Percentiles rank a stretch among this genome's conserved stretches.
Conservation (phyloP, 2,888 invertebrate species). For the Drosophila longiperda region DNA sequence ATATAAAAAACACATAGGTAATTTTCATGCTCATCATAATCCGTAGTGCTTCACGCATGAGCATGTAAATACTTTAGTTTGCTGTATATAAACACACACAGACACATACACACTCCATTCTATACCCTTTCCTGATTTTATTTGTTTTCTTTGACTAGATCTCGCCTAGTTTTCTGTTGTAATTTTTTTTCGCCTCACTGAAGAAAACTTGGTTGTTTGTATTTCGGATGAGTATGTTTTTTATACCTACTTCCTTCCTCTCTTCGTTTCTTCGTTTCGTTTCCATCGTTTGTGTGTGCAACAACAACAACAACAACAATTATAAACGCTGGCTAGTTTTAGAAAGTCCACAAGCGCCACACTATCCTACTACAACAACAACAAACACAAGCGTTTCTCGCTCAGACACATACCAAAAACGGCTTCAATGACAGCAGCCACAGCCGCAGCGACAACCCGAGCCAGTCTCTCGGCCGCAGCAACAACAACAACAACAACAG, state of each 20-base stretch:
- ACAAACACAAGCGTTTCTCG: constrained; percentile 80
- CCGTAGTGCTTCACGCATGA: constrained; percentile 39
- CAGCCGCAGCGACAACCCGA: constrained; percentile 45
- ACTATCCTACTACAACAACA: constrained; percentile 76
- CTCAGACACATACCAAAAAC: constrained; percentile 81
- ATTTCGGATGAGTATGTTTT: background rate
- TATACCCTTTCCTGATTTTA: constrained; percentile 2
- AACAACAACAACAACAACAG: constrained; percentile 20
- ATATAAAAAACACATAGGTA: background rate
- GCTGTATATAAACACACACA: background rate
- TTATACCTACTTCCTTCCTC: background rate
- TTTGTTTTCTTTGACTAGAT: constrained; percentile 1
- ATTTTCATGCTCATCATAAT: constrained; percentile 6
- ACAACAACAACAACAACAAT: constrained; percentile 15
- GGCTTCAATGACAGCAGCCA: constrained; percentile 64
- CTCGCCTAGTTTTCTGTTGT: constrained; percentile 5
- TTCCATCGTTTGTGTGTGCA: constrained; percentile 59
- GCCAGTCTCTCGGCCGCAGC: constrained; percentile 64
- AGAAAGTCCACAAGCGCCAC: constrained; percentile 80
- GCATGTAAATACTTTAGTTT: constrained; percentile 17
- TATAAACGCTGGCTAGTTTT: constrained; percentile 78
- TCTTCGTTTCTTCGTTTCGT: constrained; percentile 1
- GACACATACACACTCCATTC: background rate
- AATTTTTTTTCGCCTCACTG: constrained; percentile 5
- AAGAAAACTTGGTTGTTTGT: background rate